These are phyloP conservation scores for Tarsius wallacei DNA, from an alignment of 2,797 vertebrate species.

Conservation along the genomic window DNA sequence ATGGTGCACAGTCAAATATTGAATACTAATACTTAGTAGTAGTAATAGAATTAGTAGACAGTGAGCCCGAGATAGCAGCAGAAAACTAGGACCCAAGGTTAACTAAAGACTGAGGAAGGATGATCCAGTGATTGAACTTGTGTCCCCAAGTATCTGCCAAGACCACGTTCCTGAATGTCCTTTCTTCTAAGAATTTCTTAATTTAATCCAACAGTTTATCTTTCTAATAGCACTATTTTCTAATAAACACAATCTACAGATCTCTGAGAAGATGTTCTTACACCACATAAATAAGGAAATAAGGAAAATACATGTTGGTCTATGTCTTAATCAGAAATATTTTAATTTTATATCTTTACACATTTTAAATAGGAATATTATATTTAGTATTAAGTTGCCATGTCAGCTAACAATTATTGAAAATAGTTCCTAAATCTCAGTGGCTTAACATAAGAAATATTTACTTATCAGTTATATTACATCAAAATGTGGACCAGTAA, in stretches of 20 bases:
- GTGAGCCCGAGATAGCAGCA: not conserved
- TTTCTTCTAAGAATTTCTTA: constrained; percentile 58
- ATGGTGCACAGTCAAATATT: not conserved
- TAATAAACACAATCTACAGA: not conserved
- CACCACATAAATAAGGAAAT: not conserved
- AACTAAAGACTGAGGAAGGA: not conserved
- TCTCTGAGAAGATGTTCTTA: not conserved
- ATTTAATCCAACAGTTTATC: constrained; percentile 8
- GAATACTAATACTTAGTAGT: not conserved
- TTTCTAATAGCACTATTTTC: constrained; percentile 17
- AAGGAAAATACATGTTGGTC: not conserved
- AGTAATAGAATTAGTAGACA: not conserved
- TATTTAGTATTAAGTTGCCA: not conserved
- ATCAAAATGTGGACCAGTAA: not conserved
- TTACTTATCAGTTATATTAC: not conserved
- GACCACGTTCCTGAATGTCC: not conserved
- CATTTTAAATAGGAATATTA: constrained; percentile 16
- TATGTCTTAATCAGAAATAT: constrained; percentile 40
- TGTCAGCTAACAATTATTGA: not conserved
- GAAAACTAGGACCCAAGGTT: not conserved
- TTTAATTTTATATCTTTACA: constrained; percentile 21
- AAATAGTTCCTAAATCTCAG: not conserved
- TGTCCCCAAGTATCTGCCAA: not conserved
- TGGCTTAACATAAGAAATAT: constrained; percentile 4
- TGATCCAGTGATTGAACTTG: not conserved